phyloP scores from a whole-genome alignment of 1,140 invertebrate genomes.

The Pentalonia nigronervosa region DNA sequence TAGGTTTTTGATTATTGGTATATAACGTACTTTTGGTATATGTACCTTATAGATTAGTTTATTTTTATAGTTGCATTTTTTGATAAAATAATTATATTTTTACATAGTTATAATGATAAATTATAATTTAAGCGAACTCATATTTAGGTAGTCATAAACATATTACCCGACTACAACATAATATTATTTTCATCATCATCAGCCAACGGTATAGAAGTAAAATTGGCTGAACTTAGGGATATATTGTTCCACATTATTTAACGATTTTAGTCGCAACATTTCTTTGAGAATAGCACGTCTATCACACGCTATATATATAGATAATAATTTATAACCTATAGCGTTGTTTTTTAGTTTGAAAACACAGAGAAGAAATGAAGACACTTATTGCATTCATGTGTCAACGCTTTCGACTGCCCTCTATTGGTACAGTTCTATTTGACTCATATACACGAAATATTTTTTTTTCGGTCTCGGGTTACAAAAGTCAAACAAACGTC shows the following conservation, averaged over 20 bases:
- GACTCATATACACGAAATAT: background rate
- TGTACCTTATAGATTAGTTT: no score
- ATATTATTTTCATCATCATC: background rate
- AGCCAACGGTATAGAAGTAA: background rate
- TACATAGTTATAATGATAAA: no score
- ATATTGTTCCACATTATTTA: background rate
- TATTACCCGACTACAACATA: no score
- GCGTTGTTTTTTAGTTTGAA: background rate
- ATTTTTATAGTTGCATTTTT: no score
- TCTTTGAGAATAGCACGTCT: background rate
- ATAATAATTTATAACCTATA: background rate
- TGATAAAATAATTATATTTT: no score
- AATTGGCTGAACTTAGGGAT: background rate
- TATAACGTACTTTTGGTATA: no score
- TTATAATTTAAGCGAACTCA: no score
- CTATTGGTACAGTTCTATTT: background rate
- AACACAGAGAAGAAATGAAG: conserved; percentile 37
- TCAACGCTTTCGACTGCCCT: background rate
- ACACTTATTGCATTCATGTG: conserved; percentile 49
- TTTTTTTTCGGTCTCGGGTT: conserved; percentile 25
- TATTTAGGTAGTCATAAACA: no score
- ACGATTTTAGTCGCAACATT: background rate
- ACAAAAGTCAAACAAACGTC: conserved; percentile 31
- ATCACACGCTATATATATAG: background rate
- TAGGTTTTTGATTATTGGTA: no score